Evolutionary conservation across 92 coral and sea anemone species (phyloP).

Genomic region (Epizoanthus rinbou): DNA sequence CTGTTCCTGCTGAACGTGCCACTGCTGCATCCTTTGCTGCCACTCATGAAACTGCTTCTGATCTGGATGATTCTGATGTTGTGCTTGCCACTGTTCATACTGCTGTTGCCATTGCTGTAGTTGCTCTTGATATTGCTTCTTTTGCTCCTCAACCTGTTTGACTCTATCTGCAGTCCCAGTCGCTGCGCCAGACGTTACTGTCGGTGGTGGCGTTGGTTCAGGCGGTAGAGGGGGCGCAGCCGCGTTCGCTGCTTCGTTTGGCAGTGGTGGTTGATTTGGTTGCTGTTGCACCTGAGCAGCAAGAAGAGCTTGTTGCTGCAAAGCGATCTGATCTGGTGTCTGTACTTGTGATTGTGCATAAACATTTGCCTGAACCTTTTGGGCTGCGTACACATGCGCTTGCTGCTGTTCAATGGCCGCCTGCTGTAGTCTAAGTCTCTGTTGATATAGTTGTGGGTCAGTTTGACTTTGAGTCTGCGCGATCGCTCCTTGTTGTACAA

Average conservation of each 20-base stretch:
- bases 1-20: constrained; percentile 77
- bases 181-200: constrained; percentile 35
- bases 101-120: constrained; percentile 89
- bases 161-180: constrained; percentile 10
- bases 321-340: constrained; percentile 11
- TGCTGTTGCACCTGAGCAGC: constrained; percentile 45
- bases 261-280: constrained; percentile 50
- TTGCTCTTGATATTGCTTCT: constrained; percentile 77
- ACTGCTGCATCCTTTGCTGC: constrained; percentile 82
- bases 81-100: constrained; percentile 89
- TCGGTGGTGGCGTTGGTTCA: constrained; percentile 45
- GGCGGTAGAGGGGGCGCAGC: constrained; percentile 55
- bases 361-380: neutral
- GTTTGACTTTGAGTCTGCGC: constrained; percentile 28
- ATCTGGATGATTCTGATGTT: constrained; percentile 93
- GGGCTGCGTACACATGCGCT: constrained; percentile 7
- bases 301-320: constrained; percentile 26
- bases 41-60: constrained; percentile 93
- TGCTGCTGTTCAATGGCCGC: constrained; percentile 6
- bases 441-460: constrained; percentile 40
- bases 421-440: neutral
- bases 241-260: constrained; percentile 37
- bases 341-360: neutral
- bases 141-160: constrained; percentile 55
- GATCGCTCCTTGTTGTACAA: constrained; percentile 46